Percentiles rank a stretch among this genome's conserved stretches.
These are phyloP conservation scores for Chrysodeixis includens DNA, from an alignment of 2,888 invertebrate genomes.

Conservation along the genomic window DNA sequence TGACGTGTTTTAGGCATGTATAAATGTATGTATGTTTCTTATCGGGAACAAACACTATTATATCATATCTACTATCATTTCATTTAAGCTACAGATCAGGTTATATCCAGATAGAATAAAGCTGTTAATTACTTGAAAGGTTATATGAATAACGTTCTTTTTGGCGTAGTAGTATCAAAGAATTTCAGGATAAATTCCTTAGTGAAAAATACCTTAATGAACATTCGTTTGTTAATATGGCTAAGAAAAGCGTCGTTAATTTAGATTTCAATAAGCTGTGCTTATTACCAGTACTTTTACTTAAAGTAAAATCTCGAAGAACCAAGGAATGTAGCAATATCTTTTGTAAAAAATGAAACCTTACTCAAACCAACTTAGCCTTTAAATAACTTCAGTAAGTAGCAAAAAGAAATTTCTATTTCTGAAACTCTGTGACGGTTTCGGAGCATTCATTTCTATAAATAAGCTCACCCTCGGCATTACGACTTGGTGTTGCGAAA, in stretches of 20 bases:
- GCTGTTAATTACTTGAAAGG: slow-evolving; percentile 21
- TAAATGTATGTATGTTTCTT: slow-evolving; percentile 13
- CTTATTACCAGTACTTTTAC: not conserved
- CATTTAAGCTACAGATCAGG: not conserved
- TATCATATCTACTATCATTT: slow-evolving; percentile 20
- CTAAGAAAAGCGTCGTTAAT: no score
- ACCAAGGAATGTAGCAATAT: not conserved
- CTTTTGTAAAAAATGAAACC: not conserved
- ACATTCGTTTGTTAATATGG: no score
- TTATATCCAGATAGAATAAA: slow-evolving; percentile 15
- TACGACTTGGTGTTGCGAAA: slow-evolving; percentile 6
- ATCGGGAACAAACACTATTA: slow-evolving; percentile 27
- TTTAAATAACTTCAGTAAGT: no score
- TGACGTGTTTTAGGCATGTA: not conserved
- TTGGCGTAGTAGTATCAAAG: not conserved
- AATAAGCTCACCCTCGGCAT: slow-evolving; percentile 13
- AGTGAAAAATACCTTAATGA: no score
- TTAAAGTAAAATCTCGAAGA: not conserved
- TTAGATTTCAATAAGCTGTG: no score
- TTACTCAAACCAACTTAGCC: not conserved
- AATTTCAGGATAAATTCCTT: not conserved
- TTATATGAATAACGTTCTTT: not conserved
- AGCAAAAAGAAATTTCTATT: slow-evolving; percentile 27
- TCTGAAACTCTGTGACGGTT: slow-evolving; percentile 5
- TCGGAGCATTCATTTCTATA: slow-evolving; percentile 17